Percentiles rank a stretch among this genome's conserved stretches.
These are phyloP conservation scores for Hoplostethus mediterraneus DNA, from an alignment of 2,797 vertebrate species.

Conservation along the genomic window DNA sequence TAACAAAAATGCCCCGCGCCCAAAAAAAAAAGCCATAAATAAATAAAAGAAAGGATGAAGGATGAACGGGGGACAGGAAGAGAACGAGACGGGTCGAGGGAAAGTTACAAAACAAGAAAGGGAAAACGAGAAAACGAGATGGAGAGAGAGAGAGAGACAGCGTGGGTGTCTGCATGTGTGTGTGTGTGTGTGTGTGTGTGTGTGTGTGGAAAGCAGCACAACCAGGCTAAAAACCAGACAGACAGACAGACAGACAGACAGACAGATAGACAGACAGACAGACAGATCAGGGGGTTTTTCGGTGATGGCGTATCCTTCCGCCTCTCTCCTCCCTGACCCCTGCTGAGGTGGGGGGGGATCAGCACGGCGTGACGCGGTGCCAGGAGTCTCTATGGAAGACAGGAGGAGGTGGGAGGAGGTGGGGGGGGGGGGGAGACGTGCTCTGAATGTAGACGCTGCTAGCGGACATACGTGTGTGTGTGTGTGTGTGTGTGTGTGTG, in stretches of 20 bases:
- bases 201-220: conserved; percentile 36
- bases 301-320: conserved; percentile 37
- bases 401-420: conserved; percentile 57
- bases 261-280: conserved; percentile 56
- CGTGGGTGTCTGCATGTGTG: conserved; percentile 2
- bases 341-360: conserved; percentile 36
- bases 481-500: conserved; percentile 24
- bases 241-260: conserved; percentile 29
- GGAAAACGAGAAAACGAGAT: conserved; percentile 16
- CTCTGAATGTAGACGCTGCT: conserved; percentile 62
- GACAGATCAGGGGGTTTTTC: conserved; percentile 53
- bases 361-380: conserved; percentile 40
- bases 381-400: conserved; percentile 50
- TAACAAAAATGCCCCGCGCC: no score
- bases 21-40: no score
- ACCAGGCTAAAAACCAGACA: conserved; percentile 47
- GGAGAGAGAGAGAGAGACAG: conserved; percentile 9
- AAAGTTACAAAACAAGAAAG: background rate
- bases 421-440: conserved; percentile 61
- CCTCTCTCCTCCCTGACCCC: conserved; percentile 66
- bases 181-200: conserved; percentile 34
- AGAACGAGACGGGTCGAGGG: background rate
- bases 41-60: conserved; percentile 5
- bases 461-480: conserved; percentile 10
- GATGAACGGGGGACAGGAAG: background rate